These are phyloP conservation scores for Drosophila watanabei DNA, from an alignment of 1,140 invertebrate genomes.

Conservation along the genomic window DNA sequence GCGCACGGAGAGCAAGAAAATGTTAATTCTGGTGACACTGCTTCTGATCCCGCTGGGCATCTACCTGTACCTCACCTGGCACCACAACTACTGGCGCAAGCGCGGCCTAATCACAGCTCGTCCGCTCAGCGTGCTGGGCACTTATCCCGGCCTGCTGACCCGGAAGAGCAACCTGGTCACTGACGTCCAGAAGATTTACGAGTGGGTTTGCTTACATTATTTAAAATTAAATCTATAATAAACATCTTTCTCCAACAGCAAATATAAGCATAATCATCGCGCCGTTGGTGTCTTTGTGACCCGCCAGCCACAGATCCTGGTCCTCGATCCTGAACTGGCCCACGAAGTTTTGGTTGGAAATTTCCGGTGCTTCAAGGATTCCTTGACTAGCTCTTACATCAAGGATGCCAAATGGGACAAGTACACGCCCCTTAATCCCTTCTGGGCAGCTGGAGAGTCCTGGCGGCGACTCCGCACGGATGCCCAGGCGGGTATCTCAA, in stretches of 20 bases:
- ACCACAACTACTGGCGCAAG: conserved; percentile 81
- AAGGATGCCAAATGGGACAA: conserved; percentile 81
- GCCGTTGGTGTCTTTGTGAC: conserved; percentile 86
- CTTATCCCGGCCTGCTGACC: conserved; percentile 85
- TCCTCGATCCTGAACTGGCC: conserved; percentile 86
- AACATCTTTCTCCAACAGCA: not conserved
- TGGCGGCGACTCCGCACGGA: conserved; percentile 87
- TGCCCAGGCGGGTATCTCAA: conserved; percentile 87
- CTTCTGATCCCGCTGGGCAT: conserved; percentile 45
- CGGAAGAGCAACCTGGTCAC: conserved; percentile 63
- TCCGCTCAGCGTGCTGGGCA: conserved; percentile 79
- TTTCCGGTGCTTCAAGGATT: conserved; percentile 85
- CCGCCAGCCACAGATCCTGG: conserved; percentile 85
- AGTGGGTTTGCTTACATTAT: conserved; percentile 42
- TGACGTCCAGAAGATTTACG: conserved; percentile 71
- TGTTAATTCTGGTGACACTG: conserved; percentile 49
- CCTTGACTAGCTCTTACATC: conserved; percentile 66
- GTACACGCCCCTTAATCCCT: conserved; percentile 85
- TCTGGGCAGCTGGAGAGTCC: conserved; percentile 81
- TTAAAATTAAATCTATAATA: not conserved
- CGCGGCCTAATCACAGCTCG: conserved; percentile 73
- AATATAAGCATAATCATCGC: conserved; percentile 59
- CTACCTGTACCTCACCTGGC: conserved; percentile 83
- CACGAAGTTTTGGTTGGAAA: conserved; percentile 86
- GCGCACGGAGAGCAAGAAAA: conserved; percentile 30